Conservation (phyloP, 37 sponge, comb jelly and placozoan genomes). For the Mnemiopsis leidyi region DNA sequence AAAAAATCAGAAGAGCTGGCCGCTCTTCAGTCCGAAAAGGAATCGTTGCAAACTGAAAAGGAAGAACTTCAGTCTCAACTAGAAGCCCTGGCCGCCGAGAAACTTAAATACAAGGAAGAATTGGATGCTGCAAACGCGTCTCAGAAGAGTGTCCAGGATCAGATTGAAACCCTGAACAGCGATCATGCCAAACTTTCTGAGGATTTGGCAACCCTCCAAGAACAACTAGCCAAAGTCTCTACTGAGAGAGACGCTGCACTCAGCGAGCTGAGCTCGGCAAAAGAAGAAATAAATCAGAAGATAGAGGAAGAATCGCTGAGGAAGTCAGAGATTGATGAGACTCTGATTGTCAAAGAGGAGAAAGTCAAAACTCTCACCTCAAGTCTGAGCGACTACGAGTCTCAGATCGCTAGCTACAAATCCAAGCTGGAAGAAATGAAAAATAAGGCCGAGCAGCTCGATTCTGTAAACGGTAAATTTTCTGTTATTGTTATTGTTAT, state of each 20-base stretch:
- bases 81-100: neutral
- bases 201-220: neutral
- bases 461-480: conserved; percentile 30
- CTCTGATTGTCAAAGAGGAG: neutral
- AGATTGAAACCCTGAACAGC: neutral
- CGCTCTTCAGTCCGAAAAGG: neutral
- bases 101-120: neutral
- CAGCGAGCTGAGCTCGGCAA: neutral
- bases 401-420: neutral
- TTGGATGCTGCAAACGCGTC: neutral
- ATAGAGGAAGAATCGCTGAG: conserved; percentile 38
- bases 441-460: neutral
- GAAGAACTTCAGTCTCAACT: too few species aligned
- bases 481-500: neutral
- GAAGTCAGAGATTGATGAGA: neutral
- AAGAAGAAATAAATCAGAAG: neutral
- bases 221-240: neutral
- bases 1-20: neutral
- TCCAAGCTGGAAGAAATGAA: conserved; percentile 8
- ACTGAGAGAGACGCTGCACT: conserved; percentile 25
- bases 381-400: neutral
- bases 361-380: conserved; percentile 29
- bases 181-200: neutral
- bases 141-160: neutral
- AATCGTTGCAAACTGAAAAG: neutral